phyloP scores from a whole-genome alignment of 2,888 invertebrate genomes.

The Cepaea hortensis region DNA sequence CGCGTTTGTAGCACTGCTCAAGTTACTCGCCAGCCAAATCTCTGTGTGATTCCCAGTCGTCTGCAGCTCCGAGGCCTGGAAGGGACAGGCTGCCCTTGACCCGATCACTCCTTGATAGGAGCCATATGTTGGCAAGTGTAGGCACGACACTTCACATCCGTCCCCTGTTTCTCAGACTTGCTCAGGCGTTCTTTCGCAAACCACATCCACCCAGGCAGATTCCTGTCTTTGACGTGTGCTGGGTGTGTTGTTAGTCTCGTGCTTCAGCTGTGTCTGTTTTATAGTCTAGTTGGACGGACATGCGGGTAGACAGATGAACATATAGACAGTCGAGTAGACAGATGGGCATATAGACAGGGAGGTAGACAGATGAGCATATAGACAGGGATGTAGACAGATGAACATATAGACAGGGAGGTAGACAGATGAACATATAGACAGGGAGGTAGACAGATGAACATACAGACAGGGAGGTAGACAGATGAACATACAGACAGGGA shows the following conservation, averaged over 20 bases:
- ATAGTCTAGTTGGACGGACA: no score
- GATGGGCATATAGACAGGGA: no score
- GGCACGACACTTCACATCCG: constrained; percentile 5
- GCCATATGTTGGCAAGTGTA: constrained; percentile 15
- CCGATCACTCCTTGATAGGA: not conserved
- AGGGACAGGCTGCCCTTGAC: constrained; percentile 1
- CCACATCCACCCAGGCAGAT: not conserved
- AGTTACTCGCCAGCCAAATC: not conserved
- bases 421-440: no score
- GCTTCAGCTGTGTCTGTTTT: not conserved
- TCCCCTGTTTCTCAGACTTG: not conserved
- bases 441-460: no score
- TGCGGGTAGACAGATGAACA: no score
- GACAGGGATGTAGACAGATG: no score
- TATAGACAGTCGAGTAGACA: no score
- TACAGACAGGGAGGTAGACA: no score
- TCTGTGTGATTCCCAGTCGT: not conserved
- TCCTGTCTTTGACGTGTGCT: not conserved
- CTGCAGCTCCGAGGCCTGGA: not conserved
- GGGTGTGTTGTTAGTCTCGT: not conserved
- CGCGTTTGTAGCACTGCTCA: not conserved
- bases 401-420: no score
- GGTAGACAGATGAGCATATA: no score
- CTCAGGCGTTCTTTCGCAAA: not conserved
- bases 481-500: no score